Conservation (phyloP, 2,797 vertebrate species). For the Anisognathus igniventris region DNA sequence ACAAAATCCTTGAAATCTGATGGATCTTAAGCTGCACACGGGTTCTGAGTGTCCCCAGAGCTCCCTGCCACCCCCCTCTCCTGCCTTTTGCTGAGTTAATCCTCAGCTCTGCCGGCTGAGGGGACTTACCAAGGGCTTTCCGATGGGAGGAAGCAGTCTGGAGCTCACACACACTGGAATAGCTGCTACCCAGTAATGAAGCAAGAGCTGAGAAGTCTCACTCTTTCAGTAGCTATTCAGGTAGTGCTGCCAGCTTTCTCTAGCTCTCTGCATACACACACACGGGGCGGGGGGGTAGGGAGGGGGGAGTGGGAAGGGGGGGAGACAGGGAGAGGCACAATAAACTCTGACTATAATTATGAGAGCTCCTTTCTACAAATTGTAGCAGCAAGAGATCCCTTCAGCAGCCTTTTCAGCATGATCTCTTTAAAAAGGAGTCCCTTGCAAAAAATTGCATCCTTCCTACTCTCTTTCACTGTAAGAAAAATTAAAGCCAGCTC, state of each 20-base stretch:
- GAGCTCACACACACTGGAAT: neutral
- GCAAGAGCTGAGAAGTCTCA: neutral
- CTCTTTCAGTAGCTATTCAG: slow-evolving; percentile 12
- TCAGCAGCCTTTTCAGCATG: neutral
- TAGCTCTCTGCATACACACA: neutral
- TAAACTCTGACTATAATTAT: slow-evolving; percentile 31
- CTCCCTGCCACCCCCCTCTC: neutral
- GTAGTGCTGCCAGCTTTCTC: slow-evolving; percentile 17
- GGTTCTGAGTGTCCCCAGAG: neutral
- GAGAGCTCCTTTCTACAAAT: slow-evolving; percentile 9
- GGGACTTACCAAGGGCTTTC: slow-evolving; percentile 12
- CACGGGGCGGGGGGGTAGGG: rapidly evolving
- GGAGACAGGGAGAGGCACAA: neutral
- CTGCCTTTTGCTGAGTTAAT: neutral
- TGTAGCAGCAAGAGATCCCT: neutral
- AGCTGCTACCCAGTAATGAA: neutral
- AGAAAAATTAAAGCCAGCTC: neutral
- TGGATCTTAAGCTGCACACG: neutral
- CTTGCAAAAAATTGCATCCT: neutral
- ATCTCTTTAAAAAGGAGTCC: neutral
- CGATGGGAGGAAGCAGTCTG: neutral
- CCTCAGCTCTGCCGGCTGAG: neutral
- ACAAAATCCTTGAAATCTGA: neutral
- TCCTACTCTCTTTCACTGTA: neutral
- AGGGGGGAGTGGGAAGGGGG: rapidly evolving